These are phyloP conservation scores for Teleiodes luculella DNA, from an alignment of 2,888 invertebrate species.

Conservation along the genomic window DNA sequence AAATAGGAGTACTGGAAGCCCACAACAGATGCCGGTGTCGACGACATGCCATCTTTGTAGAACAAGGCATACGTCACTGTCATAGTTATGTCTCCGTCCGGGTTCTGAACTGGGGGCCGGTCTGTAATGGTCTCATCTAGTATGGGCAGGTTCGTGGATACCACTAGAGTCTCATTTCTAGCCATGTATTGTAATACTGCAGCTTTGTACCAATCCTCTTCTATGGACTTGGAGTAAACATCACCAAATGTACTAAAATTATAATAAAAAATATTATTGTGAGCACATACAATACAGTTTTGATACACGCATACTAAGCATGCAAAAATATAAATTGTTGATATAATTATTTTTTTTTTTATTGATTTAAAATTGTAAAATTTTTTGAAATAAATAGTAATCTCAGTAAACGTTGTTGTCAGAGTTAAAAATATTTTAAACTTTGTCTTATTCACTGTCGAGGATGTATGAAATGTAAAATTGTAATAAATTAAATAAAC, in stretches of 20 bases:
- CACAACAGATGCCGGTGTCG: slow-evolving; percentile 92
- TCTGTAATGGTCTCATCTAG: slow-evolving; percentile 55
- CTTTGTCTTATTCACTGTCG: too few relatives aligned
- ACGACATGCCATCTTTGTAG: slow-evolving; percentile 84
- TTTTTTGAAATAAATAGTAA: too few relatives aligned
- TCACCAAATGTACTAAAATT: slow-evolving; percentile 85
- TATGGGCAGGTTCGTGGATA: slow-evolving; percentile 83
- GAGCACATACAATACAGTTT: too few relatives aligned
- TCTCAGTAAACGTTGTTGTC: too few relatives aligned
- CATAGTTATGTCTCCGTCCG: slow-evolving; percentile 80
- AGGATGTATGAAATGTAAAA: too few relatives aligned
- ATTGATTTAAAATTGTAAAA: too few relatives aligned
- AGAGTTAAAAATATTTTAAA: too few relatives aligned
- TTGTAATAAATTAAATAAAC: too few relatives aligned
- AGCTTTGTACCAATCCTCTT: slow-evolving; percentile 94
- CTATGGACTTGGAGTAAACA: slow-evolving; percentile 85
- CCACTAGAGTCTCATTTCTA: slow-evolving; percentile 87
- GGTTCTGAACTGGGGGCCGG: slow-evolving; percentile 51
- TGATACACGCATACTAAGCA: too few relatives aligned
- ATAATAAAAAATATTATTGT: background rate
- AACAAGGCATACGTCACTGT: slow-evolving; percentile 92
- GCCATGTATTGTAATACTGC: slow-evolving; percentile 91
- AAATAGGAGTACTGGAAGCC: slow-evolving; percentile 90
- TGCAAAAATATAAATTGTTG: too few relatives aligned
- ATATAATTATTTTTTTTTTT: too few relatives aligned